Evolutionary conservation across 2,113 vertebrate genomes (phyloP).

Genomic region (Pycnonotus jocosus): DNA sequence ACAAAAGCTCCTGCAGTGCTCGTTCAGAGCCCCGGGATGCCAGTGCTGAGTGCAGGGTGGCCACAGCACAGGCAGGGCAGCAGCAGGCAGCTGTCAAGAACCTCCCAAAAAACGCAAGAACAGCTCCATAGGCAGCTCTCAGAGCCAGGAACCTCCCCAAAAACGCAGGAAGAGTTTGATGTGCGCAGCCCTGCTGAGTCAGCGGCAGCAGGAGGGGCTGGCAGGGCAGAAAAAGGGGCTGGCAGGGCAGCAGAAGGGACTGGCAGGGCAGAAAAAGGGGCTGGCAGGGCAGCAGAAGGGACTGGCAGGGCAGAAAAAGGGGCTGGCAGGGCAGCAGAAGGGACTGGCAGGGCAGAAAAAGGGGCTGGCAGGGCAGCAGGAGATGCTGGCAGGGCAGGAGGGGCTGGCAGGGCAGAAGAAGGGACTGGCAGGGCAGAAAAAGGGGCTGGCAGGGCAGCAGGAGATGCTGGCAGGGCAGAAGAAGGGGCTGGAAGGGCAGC

Average conservation of each 20-base stretch:
- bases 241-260: too few relatives aligned
- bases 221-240: background rate
- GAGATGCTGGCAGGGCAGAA: background rate
- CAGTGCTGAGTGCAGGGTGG: background rate
- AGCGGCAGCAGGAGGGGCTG: background rate
- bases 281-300: background rate
- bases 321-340: background rate
- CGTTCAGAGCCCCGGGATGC: background rate
- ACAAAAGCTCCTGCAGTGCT: background rate
- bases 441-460: background rate
- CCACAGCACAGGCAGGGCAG: background rate
- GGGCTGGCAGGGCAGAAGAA: background rate
- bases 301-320: background rate
- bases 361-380: background rate
- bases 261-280: too few relatives aligned
- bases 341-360: background rate
- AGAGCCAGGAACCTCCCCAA: too few relatives aligned
- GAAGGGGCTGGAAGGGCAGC: background rate
- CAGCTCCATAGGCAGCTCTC: background rate
- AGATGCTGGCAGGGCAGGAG: background rate
- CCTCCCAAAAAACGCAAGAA: background rate
- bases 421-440: background rate
- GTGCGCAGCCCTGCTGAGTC: background rate
- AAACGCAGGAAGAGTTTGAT: too few relatives aligned
- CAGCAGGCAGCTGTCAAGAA: background rate